Evolutionary conservation across 1,140 invertebrate genomes (phyloP).

Genomic region (Lutraria rhynchaena): DNA sequence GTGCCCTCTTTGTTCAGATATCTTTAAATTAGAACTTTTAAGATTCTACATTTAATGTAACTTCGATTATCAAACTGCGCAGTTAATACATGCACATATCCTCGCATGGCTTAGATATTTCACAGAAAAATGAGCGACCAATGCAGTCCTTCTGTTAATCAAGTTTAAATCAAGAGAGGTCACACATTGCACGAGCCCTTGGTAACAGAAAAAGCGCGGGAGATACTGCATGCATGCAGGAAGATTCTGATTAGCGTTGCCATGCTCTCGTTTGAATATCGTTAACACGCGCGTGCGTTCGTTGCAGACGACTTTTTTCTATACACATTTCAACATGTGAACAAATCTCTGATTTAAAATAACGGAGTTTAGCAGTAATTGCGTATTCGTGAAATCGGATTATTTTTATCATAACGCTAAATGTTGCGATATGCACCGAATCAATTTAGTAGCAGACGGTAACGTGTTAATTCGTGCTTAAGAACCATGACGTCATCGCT

Average conservation of each 20-base stretch:
- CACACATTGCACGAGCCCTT: neutral
- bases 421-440: neutral
- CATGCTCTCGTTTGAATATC: slow-evolving; percentile 24
- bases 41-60: neutral
- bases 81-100: neutral
- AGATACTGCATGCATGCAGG: neutral
- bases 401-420: too few relatives aligned
- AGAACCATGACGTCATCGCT: slow-evolving; percentile 28
- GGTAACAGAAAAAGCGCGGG: slow-evolving; percentile 35
- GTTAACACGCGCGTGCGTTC: slow-evolving; percentile 21
- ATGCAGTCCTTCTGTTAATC: too few relatives aligned
- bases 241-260: slow-evolving; percentile 36
- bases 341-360: slow-evolving; percentile 23
- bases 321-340: neutral
- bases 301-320: slow-evolving; percentile 6
- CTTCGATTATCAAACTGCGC: neutral
- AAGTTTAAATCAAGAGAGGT: neutral
- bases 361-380: neutral
- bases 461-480: neutral
- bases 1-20: too few relatives aligned
- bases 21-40: neutral
- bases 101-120: neutral
- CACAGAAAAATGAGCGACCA: neutral
- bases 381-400: neutral
- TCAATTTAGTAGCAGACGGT: slow-evolving; percentile 14